phyloP scores from a whole-genome alignment of 2,797 vertebrate species.

The Anabacerthia variegaticeps region DNA sequence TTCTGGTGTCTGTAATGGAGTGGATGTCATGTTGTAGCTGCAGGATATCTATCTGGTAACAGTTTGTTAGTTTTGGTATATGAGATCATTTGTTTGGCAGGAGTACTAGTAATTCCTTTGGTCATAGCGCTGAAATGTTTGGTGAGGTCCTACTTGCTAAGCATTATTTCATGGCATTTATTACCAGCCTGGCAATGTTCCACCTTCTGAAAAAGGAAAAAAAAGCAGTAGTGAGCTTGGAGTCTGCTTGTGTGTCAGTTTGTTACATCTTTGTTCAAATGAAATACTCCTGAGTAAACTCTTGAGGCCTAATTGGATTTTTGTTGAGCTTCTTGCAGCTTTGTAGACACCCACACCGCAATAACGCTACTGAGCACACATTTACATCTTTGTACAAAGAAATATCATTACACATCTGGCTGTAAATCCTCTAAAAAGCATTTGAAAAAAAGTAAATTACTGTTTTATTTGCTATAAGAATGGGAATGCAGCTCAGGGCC shows the following conservation, averaged over 20 bases:
- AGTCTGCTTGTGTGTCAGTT: not conserved
- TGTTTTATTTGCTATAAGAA: not conserved
- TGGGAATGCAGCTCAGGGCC: not conserved
- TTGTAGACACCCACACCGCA: not conserved
- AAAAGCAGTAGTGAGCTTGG: not conserved
- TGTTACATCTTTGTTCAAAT: not conserved
- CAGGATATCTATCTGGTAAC: slow-evolving; percentile 50
- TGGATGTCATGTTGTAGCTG: slow-evolving; percentile 50
- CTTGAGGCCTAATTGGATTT: not conserved
- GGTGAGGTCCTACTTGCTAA: slow-evolving; percentile 49
- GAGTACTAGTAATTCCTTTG: slow-evolving; percentile 61
- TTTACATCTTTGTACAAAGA: not conserved
- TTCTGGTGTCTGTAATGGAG: slow-evolving; percentile 50
- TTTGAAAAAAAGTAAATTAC: not conserved
- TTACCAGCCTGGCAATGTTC: slow-evolving; percentile 49
- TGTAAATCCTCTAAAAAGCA: not conserved
- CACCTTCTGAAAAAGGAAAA: slow-evolving; percentile 33
- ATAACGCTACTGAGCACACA: not conserved
- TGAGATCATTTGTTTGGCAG: slow-evolving; percentile 70
- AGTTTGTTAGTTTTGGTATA: slow-evolving; percentile 57
- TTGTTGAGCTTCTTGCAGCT: not conserved
- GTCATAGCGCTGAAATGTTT: slow-evolving; percentile 46
- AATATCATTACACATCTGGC: not conserved
- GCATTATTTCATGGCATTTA: slow-evolving; percentile 54
- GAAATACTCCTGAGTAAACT: not conserved